Evolutionary conservation across 2,888 invertebrate species (phyloP).

Genomic region (Heteromyza rotundicornis): DNA sequence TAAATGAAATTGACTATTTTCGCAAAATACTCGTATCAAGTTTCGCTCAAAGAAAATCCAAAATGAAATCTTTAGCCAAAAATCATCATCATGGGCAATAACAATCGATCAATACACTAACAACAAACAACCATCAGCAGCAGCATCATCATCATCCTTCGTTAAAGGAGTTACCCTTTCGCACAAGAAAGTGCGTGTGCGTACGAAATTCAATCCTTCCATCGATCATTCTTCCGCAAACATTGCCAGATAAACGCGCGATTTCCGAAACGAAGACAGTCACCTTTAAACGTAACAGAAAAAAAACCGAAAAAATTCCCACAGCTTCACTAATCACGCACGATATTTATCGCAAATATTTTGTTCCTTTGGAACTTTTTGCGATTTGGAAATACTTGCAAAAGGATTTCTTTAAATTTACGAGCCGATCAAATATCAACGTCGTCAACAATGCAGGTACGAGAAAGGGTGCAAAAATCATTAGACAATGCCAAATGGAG

Average conservation of each 20-base stretch:
- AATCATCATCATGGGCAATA: background rate
- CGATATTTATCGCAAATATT: constrained; percentile 6
- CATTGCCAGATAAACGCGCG: constrained; percentile 3
- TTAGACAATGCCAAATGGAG: constrained; percentile 25
- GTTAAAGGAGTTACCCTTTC: constrained; percentile 38
- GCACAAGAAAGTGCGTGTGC: constrained; percentile 22
- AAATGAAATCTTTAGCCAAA: no score
- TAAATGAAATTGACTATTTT: background rate
- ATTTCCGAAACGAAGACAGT: background rate
- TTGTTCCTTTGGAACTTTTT: background rate
- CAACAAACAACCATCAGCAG: background rate
- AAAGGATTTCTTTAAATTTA: constrained; percentile 39
- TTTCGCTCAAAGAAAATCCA: background rate
- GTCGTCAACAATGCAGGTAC: constrained; percentile 34
- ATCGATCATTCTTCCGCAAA: constrained; percentile 3
- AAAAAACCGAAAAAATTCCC: constrained; percentile 38
- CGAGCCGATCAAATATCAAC: constrained; percentile 51
- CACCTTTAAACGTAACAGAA: background rate
- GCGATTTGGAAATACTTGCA: background rate
- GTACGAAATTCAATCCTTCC: constrained; percentile 38
- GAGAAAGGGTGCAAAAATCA: constrained; percentile 52
- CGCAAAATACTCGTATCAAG: background rate
- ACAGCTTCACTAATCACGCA: constrained; percentile 22
- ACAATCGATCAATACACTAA: background rate
- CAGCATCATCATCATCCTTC: no score